phyloP scores from a whole-genome alignment of 2,113 vertebrate species.

The Amphilophus citrinellus region DNA sequence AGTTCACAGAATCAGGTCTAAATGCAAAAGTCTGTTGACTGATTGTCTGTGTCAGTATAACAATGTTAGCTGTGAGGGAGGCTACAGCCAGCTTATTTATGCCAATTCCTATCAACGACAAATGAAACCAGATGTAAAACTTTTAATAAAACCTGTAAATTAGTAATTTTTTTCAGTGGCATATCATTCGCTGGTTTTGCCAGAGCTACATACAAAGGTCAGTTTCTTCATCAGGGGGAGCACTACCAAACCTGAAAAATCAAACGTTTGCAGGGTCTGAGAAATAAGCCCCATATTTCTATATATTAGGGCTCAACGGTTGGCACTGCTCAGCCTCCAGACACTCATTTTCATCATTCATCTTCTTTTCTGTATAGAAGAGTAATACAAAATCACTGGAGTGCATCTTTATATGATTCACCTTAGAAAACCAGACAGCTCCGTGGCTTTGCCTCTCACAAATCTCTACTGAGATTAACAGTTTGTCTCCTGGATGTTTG shows the following conservation, averaged over 20 bases:
- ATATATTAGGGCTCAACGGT: neutral
- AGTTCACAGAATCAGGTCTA: neutral
- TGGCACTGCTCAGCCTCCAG: neutral
- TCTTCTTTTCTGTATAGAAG: neutral
- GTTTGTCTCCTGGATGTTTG: neutral
- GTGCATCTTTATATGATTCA: neutral
- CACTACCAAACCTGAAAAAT: neutral
- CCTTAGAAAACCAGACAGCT: neutral
- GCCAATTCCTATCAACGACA: neutral
- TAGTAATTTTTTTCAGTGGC: neutral
- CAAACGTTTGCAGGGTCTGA: neutral
- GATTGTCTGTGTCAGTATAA: neutral
- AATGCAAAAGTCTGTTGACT: neutral
- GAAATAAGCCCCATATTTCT: neutral
- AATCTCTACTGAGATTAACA: neutral
- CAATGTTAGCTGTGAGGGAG: neutral
- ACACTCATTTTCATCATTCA: neutral
- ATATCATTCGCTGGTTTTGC: neutral
- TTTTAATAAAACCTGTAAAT: neutral
- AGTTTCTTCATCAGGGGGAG: neutral
- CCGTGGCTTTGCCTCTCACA: neutral
- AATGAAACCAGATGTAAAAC: too few relatives aligned
- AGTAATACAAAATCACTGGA: neutral
- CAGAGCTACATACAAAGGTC: neutral
- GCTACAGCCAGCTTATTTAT: fast-evolving